Evolutionary conservation across 2,113 vertebrate species (phyloP).

Genomic region (Osmerus eperlanus): DNA sequence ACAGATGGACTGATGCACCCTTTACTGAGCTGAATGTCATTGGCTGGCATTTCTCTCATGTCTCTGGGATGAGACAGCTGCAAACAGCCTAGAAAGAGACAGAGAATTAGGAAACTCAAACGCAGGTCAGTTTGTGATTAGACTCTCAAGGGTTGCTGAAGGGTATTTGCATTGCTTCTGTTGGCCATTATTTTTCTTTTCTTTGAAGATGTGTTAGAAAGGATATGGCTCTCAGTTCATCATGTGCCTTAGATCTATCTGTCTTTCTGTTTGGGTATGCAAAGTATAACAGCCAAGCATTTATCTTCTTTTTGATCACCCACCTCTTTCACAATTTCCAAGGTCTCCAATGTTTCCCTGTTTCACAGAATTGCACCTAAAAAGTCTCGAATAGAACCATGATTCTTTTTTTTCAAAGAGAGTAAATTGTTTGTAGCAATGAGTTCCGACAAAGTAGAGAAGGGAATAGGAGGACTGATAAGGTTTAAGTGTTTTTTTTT

Average conservation of each 20-base stretch:
- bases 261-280: no score
- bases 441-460: conserved; percentile 40
- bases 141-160: conserved; percentile 2
- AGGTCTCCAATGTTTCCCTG: background rate
- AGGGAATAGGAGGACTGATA: conserved; percentile 38
- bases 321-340: background rate
- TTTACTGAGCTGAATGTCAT: conserved; percentile 69
- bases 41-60: conserved; percentile 63
- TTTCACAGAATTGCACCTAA: background rate
- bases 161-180: background rate
- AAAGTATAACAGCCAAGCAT: background rate
- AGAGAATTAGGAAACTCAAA: conserved; percentile 18
- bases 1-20: conserved; percentile 71
- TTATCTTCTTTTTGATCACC: background rate
- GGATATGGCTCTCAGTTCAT: background rate
- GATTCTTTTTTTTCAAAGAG: background rate
- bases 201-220: background rate
- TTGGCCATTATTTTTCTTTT: background rate
- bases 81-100: conserved; percentile 34
- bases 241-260: no score
- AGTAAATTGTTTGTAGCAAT: conserved; percentile 52
- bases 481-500: conserved; percentile 62
- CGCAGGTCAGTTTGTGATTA: background rate
- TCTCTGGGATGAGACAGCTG: conserved; percentile 50
- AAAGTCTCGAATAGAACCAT: background rate